Evolutionary conservation across 2,888 invertebrate species (phyloP), one percentile per base, ranked within the genome.

Genomic region (Pristionchus fissidentatus): DNA sequence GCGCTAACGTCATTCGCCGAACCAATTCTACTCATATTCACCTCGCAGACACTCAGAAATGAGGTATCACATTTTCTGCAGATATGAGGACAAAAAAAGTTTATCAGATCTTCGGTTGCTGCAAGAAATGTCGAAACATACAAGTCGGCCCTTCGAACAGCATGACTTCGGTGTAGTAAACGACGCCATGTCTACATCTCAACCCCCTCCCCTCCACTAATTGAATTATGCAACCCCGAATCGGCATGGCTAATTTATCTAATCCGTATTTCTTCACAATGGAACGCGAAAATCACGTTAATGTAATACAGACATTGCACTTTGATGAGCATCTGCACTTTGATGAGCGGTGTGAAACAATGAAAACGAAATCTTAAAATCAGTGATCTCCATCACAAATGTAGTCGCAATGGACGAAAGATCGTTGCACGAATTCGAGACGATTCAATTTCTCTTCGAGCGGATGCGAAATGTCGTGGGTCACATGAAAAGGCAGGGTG

Each of bases 361-460:
- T n/a, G n/a, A n/a, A n/a, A n/a, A n/a, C n/a, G n/a, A n/a, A 41
- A 7, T 13, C 1, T 43, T 38, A 4, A 19, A 46, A 62, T 62
- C 62, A 81, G 29, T 85, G 70, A 85, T 89, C 88, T 22, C 91
- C 91, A 79, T 91, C 91, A 66, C 89, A 88, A 84, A 85, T 82
- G 79, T 90, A 91, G 84, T 90, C 90, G 35, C 88, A 89, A 78
- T 90, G 90, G 15, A 90, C 88, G 66, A 90, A 90, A 4, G 90
- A 89, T 38, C 90, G 85, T 81, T 90, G 88, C 15, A 90, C 90
- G 84, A 88, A 89, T 13, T 88, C 90, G 49, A 90, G 85, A 49
- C 85, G 85, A 85, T 93, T 93, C 83, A 93, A 86, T 86, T 93
- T 93, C 78, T 92, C 91, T 85, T 93, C 93, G 80, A 91, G 84